Evolutionary conservation across 2,797 vertebrate species (phyloP).

Genomic region (Diplodus sargus): DNA sequence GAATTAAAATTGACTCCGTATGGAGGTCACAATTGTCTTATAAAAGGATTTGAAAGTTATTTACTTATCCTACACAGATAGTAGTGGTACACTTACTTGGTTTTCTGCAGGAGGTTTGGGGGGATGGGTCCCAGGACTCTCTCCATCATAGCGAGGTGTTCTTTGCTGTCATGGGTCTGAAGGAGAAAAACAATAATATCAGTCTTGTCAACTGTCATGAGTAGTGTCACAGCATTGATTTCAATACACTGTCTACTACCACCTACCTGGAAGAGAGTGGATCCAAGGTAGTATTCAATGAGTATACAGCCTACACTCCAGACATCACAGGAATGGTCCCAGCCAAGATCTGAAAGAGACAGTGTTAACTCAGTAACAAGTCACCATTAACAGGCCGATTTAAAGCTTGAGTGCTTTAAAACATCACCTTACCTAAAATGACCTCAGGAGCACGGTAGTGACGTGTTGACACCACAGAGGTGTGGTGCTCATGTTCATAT

Average conservation of each 20-base stretch:
- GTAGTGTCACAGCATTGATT: neutral
- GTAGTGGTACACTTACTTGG: slow-evolving; percentile 78
- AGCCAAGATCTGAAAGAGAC: slow-evolving; percentile 86
- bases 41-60: neutral
- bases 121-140: slow-evolving; percentile 92
- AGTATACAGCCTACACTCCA: slow-evolving; percentile 94
- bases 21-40: neutral
- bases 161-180: slow-evolving; percentile 92
- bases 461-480: slow-evolving; percentile 96
- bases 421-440: slow-evolving; percentile 90
- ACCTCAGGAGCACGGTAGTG: slow-evolving; percentile 99
- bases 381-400: accelerated
- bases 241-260: neutral
- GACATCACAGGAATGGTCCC: slow-evolving; percentile 91
- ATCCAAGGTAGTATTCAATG: slow-evolving; percentile 92
- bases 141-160: slow-evolving; percentile 99
- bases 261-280: slow-evolving; percentile 91
- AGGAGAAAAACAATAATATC: slow-evolving; percentile 1
- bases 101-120: slow-evolving; percentile 88
- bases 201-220: neutral
- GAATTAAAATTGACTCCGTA: neutral
- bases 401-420: neutral
- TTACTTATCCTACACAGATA: neutral
- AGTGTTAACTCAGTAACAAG: neutral
- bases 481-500: slow-evolving; percentile 97